phyloP scores from a whole-genome alignment of 2,113 vertebrate species.

The Acrocephalus arundinaceus region DNA sequence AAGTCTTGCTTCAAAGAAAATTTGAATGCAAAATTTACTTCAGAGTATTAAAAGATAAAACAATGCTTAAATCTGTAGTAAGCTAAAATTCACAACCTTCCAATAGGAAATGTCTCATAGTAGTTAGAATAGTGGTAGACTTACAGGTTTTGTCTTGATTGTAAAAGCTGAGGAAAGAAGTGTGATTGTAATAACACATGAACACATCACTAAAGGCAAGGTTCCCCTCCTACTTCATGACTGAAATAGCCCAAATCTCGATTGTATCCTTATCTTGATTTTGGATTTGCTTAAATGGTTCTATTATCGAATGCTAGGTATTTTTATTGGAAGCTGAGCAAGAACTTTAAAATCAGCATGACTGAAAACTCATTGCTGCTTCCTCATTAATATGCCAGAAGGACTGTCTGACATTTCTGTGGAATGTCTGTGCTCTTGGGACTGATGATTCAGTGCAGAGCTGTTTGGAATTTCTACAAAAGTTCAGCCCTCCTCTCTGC shows the following conservation, averaged over 20 bases:
- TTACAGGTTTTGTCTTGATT: background rate
- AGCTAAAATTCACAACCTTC: background rate
- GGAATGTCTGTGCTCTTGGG: slow-evolving; percentile 46
- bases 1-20: background rate
- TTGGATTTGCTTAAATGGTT: background rate
- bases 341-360: background rate
- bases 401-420: slow-evolving; percentile 56
- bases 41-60: background rate
- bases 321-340: background rate
- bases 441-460: slow-evolving; percentile 56
- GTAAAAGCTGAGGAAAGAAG: background rate
- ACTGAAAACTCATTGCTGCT: background rate
- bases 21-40: background rate
- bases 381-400: slow-evolving; percentile 53
- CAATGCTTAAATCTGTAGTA: background rate
- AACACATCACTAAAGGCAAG: background rate
- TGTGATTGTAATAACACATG: background rate
- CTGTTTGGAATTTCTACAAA: slow-evolving; percentile 29
- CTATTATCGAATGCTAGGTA: background rate
- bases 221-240: background rate
- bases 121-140: background rate
- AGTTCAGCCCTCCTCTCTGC: slow-evolving; percentile 4
- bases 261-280: background rate
- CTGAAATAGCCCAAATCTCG: background rate
- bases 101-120: background rate